A percentile compares a stretch with the other conserved stretches of the same genome.
Evolutionary conservation across 2,888 invertebrate species (phyloP).

Genomic region (Drosophila neonasuta): DNA sequence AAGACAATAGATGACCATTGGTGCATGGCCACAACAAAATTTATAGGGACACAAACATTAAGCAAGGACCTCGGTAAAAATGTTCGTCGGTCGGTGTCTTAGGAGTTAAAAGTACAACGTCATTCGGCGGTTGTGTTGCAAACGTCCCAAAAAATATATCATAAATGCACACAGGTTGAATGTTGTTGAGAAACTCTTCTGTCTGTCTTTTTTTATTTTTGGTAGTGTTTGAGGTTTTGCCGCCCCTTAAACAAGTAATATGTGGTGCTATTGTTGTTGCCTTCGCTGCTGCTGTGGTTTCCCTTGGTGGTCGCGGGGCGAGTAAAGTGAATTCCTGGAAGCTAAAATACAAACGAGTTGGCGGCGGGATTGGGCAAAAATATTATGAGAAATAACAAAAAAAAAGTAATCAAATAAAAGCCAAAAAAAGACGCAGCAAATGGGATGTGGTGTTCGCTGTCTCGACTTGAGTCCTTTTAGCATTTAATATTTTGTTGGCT

Average conservation of each 20-base stretch:
- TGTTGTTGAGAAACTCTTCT: conserved; percentile 21
- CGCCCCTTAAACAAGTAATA: conserved; percentile 48
- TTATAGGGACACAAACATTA: conserved; percentile 70
- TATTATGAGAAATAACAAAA: conserved; percentile 72
- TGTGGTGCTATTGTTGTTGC: conserved; percentile 26
- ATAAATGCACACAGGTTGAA: conserved; percentile 70
- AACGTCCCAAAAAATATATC: conserved; percentile 60
- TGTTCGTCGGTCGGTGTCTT: conserved; percentile 19
- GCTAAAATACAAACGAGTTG: conserved; percentile 63
- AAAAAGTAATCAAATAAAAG: conserved; percentile 57
- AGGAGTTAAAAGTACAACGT: conserved; percentile 60
- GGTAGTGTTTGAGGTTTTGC: conserved; percentile 68
- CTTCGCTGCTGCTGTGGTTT: conserved; percentile 25
- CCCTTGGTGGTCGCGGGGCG: conserved; percentile 36
- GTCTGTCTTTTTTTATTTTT: conserved; percentile 8
- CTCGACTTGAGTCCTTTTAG: conserved; percentile 18
- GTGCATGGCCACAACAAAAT: conserved; percentile 34
- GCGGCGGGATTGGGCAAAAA: conserved; percentile 61
- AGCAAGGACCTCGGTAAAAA: conserved; percentile 25
- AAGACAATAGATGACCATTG: conserved; percentile 52
- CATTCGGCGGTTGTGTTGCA: conserved; percentile 57
- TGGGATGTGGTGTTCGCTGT: neutral
- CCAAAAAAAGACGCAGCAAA: neutral
- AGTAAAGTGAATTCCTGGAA: conserved; percentile 56
- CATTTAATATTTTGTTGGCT: conserved; percentile 17